Evolutionary conservation across 2,888 invertebrate genomes (phyloP).

Genomic region (Anthrax anthrax): DNA sequence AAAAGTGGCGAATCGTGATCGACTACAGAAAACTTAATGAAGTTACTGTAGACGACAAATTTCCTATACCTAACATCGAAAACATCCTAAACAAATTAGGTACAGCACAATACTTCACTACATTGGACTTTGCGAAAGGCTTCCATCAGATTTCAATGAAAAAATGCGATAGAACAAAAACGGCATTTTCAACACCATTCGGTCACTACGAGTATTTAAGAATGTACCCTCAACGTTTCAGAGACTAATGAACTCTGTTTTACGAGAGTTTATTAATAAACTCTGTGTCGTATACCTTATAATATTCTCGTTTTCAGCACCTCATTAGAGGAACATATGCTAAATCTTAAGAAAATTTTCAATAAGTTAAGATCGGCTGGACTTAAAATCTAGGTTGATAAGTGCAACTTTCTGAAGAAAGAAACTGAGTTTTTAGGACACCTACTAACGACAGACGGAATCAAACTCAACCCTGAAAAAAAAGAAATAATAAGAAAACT

Average conservation of each 20-base stretch:
- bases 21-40: slow-evolving; percentile 6
- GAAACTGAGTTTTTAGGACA: slow-evolving; percentile 20
- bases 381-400: slow-evolving; percentile 2
- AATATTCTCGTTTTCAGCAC: slow-evolving; percentile 3
- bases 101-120: slow-evolving; percentile 8
- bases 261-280: slow-evolving; percentile 1
- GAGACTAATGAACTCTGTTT: slow-evolving; percentile 1
- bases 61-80: slow-evolving; percentile 12
- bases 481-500: slow-evolving; percentile 3
- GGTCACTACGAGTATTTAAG: slow-evolving; percentile 1
- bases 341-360: slow-evolving; percentile 1
- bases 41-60: slow-evolving; percentile 12
- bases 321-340: neutral
- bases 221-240: slow-evolving; percentile 1
- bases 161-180: slow-evolving; percentile 2
- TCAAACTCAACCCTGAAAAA: slow-evolving; percentile 11
- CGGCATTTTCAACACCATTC: slow-evolving; percentile 6
- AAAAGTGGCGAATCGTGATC: slow-evolving; percentile 12
- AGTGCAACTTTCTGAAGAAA: slow-evolving; percentile 13
- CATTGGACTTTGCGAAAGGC: slow-evolving; percentile 16
- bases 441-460: slow-evolving; percentile 12
- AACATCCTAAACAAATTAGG: neutral
- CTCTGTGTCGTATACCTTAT: slow-evolving; percentile 8
- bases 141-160: slow-evolving; percentile 9
- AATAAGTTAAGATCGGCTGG: neutral